A percentile compares a stretch with the other conserved stretches of the same genome.
These are phyloP conservation scores for Cardiocondyla obscurior DNA, from an alignment of 1,140 invertebrate genomes.

Conservation along the genomic window DNA sequence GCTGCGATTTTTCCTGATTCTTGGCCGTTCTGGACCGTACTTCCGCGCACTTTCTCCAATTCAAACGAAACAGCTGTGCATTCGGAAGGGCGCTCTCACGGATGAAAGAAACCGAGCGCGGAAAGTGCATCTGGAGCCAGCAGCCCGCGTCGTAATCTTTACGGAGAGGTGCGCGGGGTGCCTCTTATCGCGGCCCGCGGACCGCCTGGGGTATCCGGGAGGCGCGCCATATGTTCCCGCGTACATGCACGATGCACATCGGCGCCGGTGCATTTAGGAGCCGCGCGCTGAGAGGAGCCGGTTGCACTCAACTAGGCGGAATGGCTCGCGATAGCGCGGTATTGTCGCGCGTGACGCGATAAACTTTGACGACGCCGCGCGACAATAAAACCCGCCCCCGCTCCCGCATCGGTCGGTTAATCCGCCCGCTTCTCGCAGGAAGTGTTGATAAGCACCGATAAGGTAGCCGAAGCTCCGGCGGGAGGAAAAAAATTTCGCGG, in stretches of 20 bases:
- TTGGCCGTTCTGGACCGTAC: not conserved
- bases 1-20: not conserved
- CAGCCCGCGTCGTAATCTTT: constrained; percentile 4
- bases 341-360: constrained; percentile 46
- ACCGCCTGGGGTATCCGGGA: not conserved
- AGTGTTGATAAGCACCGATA: constrained; percentile 37
- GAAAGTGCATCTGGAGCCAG: constrained; percentile 13
- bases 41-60: not conserved
- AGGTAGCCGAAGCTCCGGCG: not conserved
- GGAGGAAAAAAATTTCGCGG: not conserved
- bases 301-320: constrained; percentile 29
- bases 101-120: not conserved
- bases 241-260: not conserved
- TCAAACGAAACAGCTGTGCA: not conserved
- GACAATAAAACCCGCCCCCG: constrained; percentile 23
- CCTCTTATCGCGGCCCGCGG: constrained; percentile 8
- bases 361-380: constrained; percentile 44
- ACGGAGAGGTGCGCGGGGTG: not conserved
- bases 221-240: constrained; percentile 4
- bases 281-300: not conserved
- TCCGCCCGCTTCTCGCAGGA: constrained; percentile 39
- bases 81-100: not conserved
- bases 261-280: not conserved
- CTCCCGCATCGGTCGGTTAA: not conserved
- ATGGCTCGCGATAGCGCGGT: constrained; percentile 36